phyloP scores from a whole-genome alignment of 2,797 vertebrate species.

The Malacoctenus gilli region DNA sequence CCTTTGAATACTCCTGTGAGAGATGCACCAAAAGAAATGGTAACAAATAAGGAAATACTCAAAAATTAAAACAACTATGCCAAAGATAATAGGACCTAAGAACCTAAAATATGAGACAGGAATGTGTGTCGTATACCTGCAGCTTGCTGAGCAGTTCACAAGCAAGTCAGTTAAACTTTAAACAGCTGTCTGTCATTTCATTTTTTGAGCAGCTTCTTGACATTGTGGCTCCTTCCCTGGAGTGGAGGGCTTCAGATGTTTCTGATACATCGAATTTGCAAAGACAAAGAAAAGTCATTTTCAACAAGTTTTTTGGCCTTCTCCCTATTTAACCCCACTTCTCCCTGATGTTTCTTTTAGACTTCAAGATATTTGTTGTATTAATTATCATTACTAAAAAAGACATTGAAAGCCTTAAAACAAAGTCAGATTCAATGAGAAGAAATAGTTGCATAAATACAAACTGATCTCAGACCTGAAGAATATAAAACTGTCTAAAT shows the following conservation, averaged over 20 bases:
- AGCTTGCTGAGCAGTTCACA: no score
- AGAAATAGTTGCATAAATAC: no score
- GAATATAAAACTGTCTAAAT: no score
- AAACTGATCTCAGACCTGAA: no score
- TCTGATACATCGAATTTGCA: slow-evolving; percentile 37
- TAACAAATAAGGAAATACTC: no score
- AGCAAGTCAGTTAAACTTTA: slow-evolving; percentile 40
- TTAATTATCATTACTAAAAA: background rate
- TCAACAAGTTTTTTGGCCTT: slow-evolving; percentile 15
- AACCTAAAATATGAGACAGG: no score
- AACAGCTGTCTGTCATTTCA: slow-evolving; percentile 50
- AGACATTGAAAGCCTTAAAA: background rate
- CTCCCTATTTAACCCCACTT: slow-evolving; percentile 15
- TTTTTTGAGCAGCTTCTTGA: slow-evolving; percentile 37
- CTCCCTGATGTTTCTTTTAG: background rate
- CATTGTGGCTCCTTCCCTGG: slow-evolving; percentile 48
- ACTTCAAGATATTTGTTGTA: background rate
- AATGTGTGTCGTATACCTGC: no score
- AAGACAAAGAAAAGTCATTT: slow-evolving; percentile 43
- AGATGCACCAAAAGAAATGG: no score
- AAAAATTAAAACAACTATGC: no score
- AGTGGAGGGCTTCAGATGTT: slow-evolving; percentile 35
- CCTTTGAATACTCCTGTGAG: background rate
- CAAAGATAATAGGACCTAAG: no score
- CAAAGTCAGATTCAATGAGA: no score